Conservation (phyloP, 2,797 vertebrate species). For the Mareca strepera region DNA sequence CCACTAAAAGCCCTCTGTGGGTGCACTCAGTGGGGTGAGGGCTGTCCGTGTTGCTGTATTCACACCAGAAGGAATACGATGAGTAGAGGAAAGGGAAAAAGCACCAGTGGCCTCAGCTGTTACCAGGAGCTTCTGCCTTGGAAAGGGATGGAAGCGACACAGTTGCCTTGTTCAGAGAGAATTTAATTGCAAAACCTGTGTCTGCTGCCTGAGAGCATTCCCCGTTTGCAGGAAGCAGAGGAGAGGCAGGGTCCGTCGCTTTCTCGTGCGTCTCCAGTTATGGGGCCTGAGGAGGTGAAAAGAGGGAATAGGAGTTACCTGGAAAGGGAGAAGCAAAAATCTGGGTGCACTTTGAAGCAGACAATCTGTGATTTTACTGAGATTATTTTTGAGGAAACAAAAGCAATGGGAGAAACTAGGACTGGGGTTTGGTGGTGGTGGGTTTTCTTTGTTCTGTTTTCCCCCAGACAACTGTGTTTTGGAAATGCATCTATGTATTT, state of each 20-base stretch:
- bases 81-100: background rate
- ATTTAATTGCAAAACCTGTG: background rate
- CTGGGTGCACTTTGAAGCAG: background rate
- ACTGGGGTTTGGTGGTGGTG: background rate
- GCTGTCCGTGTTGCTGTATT: background rate
- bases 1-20: background rate
- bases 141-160: background rate
- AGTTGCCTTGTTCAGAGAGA: background rate
- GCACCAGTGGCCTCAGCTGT: background rate
- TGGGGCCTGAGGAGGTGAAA: background rate
- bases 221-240: rapidly evolving
- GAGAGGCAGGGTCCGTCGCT: background rate
- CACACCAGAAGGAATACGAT: background rate
- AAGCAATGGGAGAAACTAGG: background rate
- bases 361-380: background rate
- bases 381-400: background rate
- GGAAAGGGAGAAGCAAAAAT: background rate
- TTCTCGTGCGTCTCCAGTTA: background rate
- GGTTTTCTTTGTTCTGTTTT: background rate
- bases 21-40: background rate
- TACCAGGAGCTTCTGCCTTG: background rate
- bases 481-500: background rate
- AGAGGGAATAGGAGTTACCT: background rate
- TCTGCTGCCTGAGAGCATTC: background rate
- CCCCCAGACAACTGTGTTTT: background rate